These are phyloP conservation scores for Drosophila littoralis DNA, from an alignment of 1,140 invertebrate species.

Conservation along the genomic window DNA sequence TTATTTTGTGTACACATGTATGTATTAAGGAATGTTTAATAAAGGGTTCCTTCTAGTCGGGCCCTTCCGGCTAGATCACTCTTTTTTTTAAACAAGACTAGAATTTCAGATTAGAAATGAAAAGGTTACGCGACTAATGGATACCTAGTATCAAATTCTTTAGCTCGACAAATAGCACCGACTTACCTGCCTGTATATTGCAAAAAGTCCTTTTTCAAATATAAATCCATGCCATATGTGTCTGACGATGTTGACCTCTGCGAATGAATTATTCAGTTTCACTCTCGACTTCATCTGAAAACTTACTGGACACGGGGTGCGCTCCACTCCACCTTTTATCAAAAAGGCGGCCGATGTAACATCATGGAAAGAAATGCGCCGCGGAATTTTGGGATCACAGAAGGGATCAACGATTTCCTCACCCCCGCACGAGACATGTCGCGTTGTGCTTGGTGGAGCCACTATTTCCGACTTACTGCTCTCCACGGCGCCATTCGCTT, in stretches of 20 bases:
- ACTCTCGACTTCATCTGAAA: background rate
- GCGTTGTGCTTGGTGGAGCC: conserved; percentile 2
- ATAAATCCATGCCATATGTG: conserved; percentile 92
- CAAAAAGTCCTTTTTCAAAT: conserved; percentile 96
- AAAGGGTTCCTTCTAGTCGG: no score
- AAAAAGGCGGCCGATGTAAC: conserved; percentile 95
- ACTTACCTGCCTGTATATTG: conserved; percentile 94
- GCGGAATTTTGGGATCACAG: conserved; percentile 91
- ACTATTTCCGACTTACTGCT: conserved; percentile 10
- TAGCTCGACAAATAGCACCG: background rate
- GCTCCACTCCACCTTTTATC: conserved; percentile 92
- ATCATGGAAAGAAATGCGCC: conserved; percentile 92
- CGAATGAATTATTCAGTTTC: background rate
- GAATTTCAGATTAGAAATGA: background rate
- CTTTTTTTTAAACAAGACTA: background rate
- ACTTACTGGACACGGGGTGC: conserved; percentile 93
- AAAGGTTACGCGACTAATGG: background rate
- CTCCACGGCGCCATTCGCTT: conserved; percentile 20
- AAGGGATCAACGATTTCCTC: conserved; percentile 75
- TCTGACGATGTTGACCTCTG: conserved; percentile 91
- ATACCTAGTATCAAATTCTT: background rate
- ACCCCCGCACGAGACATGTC: conserved; percentile 45
- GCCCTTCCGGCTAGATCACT: no score
- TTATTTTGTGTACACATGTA: no score
- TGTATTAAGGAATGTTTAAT: no score